Evolutionary conservation across 2,113 vertebrate genomes (phyloP), one percentile per base, ranked within the genome.

Genomic region (Sciurus niger): DNA sequence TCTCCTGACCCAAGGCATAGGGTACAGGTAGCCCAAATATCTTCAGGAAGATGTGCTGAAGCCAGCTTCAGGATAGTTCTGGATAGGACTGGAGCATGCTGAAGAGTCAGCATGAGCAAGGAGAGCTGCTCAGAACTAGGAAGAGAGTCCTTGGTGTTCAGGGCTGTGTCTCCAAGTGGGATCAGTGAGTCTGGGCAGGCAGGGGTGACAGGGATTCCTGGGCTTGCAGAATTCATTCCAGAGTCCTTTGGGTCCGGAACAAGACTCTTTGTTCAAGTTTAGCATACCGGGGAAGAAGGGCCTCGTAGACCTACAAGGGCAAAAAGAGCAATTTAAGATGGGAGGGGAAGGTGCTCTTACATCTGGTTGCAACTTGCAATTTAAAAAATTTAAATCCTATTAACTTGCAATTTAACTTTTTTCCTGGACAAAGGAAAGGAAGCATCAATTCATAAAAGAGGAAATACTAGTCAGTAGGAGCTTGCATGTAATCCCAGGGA

Each of bases 251-350:
- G 17, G 67, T 37, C 70, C 32, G 94, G 48, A 90, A 77, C 93
- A 97, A 72, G 87, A 98, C 43, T 77, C 87, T 97, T 76, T 96
- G 97, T 72, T 98, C 97, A 3, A 98, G 96, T n/a, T 37, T 70
- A 73, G 95, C 87, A 0, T 96, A 98, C 32, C 63, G 67, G 3
- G 77, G 96, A 10, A 98, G 97, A 53, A 98, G 97, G 60, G 93
- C 95, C 53, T 96, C 84, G 0, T 98, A 98, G 79, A 97, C 97
- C 97, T 98, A 90, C 16, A 68, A 32, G 70, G 53, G 63, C 17
- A 63, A 70, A 96, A 89, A 76, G 28, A 48, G 28, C 16, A 34
- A 24, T 72, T 94, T 74, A 94, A 65, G 67, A 34, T 4, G 17
- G 25, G 25, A 28, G 13, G 9, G 37, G 9, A 40, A 16, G 11